phyloP scores from a whole-genome alignment of 2,797 vertebrate species.

The Danio jaintianensis region DNA sequence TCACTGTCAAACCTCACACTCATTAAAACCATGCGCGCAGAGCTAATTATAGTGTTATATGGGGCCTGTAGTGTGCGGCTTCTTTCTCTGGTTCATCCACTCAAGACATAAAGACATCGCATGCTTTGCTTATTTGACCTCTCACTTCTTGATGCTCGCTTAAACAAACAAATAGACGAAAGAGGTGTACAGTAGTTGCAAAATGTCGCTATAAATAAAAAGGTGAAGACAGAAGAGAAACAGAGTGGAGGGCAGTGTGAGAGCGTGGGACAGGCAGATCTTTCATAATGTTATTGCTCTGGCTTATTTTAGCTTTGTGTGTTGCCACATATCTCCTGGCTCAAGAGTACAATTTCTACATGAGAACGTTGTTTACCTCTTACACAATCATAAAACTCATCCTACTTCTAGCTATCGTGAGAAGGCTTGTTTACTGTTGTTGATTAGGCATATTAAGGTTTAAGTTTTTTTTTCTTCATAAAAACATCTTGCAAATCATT shows the following conservation, averaged over 20 bases:
- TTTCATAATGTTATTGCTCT: conserved; percentile 36
- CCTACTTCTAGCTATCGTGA: conserved; percentile 6
- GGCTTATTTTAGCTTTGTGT: conserved; percentile 50
- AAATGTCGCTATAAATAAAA: conserved; percentile 73
- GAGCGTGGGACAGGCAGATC: conserved; percentile 36
- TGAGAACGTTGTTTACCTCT: conserved; percentile 29
- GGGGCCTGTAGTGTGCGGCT: conserved; percentile 47
- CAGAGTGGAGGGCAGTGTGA: conserved; percentile 5
- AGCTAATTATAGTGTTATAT: conserved; percentile 78
- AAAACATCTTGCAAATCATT: too few species aligned
- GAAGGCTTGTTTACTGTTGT: background rate
- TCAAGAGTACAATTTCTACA: conserved; percentile 12
- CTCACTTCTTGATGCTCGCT: conserved; percentile 38
- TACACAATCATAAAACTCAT: conserved; percentile 23
- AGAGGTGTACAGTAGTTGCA: conserved; percentile 58
- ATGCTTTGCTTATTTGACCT: conserved; percentile 17
- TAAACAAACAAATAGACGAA: conserved; percentile 49
- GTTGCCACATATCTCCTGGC: conserved; percentile 43
- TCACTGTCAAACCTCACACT: conserved; percentile 73
- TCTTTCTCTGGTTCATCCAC: conserved; percentile 47
- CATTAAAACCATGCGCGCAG: conserved; percentile 75
- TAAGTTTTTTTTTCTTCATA: background rate
- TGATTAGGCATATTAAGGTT: background rate
- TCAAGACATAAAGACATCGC: conserved; percentile 53
- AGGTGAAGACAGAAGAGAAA: conserved; percentile 24